Evolutionary conservation across 1,140 invertebrate genomes (phyloP), one percentile per base, ranked within the genome.

Genomic region (Saccostrea echinata): DNA sequence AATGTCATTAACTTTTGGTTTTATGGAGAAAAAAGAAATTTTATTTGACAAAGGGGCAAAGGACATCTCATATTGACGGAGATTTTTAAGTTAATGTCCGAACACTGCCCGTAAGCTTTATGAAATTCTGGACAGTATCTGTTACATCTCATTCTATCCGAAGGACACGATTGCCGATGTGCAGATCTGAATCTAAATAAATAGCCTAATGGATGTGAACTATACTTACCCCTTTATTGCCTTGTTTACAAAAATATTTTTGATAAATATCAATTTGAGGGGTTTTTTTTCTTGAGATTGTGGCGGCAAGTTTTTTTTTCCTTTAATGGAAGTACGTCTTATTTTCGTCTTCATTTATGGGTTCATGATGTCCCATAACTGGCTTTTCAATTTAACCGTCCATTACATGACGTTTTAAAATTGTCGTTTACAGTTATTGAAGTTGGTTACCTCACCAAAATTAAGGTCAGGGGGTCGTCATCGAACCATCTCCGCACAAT

Each of bases 181-280:
- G 13, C 24, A 76, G 68, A 76, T 76, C 27, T 12, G 27, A 76
- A 76, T 76, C 68, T 76, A 0, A 76, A 76, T 33, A 76, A 76
- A 76, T 13, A 76, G 27, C 68, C 68, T 76, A 76, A 76, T 76
- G 68, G 68, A 61, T 27, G 33, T n/a, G 1, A 61, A n/a, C 55
- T 61, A 61, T n/a, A 61, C n/a, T n/a, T n/a, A n/a, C n/a, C n/a
- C n/a, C n/a, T 43, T 43, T 43, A 43, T 43, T 43, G 43, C 43
- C 57, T 64, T 64, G 57, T 64, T 64, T 64, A 64, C 57, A 33
- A 61, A 18, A 57, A 57, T 61, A n/a, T 61, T 61, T 55, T 21
- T 21, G 3, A 57, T 13, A 18, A 61, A 6, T 21, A 16, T 4
- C 55, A 61, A 61, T 16, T 1, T 57, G 4, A 21, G 13, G 55